Evolutionary conservation across 2,888 invertebrate species (phyloP), one percentile per base, ranked within the genome.

Genomic region (Hemistola chrysoprasaria): DNA sequence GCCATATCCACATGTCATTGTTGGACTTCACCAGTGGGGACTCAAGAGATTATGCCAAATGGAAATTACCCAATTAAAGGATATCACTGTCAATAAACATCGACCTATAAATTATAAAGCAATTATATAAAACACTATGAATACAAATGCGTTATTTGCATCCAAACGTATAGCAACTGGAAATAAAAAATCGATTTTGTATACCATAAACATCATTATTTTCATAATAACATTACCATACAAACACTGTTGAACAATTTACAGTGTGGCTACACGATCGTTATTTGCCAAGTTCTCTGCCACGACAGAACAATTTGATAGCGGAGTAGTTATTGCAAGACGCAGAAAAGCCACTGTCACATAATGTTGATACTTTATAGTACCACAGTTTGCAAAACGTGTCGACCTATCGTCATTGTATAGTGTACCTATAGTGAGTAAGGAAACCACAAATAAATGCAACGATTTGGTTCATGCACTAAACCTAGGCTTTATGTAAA

Each of bases 351-450:
- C 62, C 59, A 47, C 50, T 58, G 70, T 71, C 74, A 62, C 69
- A 75, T 78, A 73, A 74, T 60, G 68, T 77, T 61, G 59, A 61
- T 67, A 76, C 63, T 78, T 77, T 79, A 81, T 76, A 59, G 70
- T 59, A 54, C 59, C 53, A 65, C 66, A 35, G 41, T 29, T 63
- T 62, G 57, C 53, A 22, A 34, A 47, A 48, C 35, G 47, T 51
- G 47, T 40, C 36, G 29, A 43, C 32, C 42, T 30, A 25, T 9
- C 33, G 10, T 8, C 5, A 26, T 11, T 11, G 6, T 30, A 8
- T 5, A 25, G 11, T 6, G 37, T 38, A 38, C 9, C 6, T 30
- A 8, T 5, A 25, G 11, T 6, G 37, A 43, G 43, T 43, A 43
- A 25, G 22, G 8, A 37, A 33, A 9, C 11, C 11, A 10, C 33